Percentiles rank a stretch among this genome's conserved stretches.
Conservation (phyloP, 2,113 vertebrate genomes). For the Ciconia boyciana region DNA sequence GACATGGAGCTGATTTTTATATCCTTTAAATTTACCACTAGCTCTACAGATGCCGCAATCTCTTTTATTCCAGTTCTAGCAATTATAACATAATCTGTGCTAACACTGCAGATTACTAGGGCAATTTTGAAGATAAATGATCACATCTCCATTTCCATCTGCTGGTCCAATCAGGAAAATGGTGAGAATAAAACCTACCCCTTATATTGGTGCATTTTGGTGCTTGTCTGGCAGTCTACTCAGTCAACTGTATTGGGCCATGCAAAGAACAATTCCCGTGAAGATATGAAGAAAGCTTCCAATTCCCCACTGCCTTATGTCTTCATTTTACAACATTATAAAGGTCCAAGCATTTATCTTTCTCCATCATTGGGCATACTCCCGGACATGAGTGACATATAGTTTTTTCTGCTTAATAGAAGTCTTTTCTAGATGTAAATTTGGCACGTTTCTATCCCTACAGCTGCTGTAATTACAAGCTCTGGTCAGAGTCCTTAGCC, state of each 20-base stretch:
- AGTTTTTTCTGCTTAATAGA: neutral
- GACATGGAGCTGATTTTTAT: constrained; percentile 60
- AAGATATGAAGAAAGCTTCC: neutral
- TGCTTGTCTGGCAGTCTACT: neutral
- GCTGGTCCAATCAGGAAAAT: constrained; percentile 54
- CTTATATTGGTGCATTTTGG: constrained; percentile 10
- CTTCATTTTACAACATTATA: neutral
- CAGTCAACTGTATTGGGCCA: neutral
- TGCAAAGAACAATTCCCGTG: neutral
- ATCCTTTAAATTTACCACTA: constrained; percentile 59
- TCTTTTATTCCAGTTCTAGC: constrained; percentile 63
- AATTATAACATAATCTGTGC: constrained; percentile 64
- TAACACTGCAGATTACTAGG: constrained; percentile 63
- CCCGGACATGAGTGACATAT: neutral
- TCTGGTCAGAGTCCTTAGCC: neutral
- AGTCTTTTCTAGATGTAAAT: neutral
- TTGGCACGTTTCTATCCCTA: neutral
- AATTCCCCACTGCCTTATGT: neutral
- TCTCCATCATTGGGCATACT: neutral
- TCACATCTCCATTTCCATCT: constrained; percentile 60
- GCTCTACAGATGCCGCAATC: constrained; percentile 63
- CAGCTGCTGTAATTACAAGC: neutral
- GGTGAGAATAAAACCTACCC: constrained; percentile 34
- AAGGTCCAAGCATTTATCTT: neutral
- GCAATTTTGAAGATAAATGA: constrained; percentile 63